Conservation (phyloP, 1,140 invertebrate genomes). For the Neelides sp. region DNA sequence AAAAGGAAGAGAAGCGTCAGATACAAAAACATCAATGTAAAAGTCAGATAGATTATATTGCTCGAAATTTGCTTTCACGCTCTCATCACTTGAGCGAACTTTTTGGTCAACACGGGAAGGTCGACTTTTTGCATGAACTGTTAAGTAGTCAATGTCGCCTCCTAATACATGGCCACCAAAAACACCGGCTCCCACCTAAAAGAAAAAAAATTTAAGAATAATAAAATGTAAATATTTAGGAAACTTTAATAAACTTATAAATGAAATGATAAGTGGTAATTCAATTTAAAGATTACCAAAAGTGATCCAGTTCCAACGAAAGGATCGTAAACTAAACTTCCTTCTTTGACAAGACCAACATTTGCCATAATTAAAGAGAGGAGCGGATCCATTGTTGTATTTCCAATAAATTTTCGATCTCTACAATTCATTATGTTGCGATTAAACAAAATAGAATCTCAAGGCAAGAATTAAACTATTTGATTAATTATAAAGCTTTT, state of each 20-base stretch:
- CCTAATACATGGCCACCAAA: conserved; percentile 83
- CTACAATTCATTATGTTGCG: too few relatives aligned
- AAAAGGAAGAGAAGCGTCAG: conserved; percentile 70
- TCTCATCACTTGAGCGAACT: conserved; percentile 66
- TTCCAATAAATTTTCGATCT: conserved; percentile 85
- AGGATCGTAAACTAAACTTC: conserved; percentile 75
- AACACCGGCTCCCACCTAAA: conserved; percentile 75
- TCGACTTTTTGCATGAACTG: conserved; percentile 74
- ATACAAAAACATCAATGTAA: conserved; percentile 78
- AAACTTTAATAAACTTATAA: conserved; percentile 6
- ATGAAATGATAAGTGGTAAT: neutral
- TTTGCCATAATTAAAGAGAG: conserved; percentile 88
- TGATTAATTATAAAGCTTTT: too few relatives aligned
- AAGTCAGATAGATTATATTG: conserved; percentile 64
- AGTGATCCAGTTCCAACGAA: conserved; percentile 73
- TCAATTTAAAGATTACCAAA: conserved; percentile 14
- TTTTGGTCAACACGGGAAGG: conserved; percentile 50
- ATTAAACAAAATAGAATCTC: too few relatives aligned
- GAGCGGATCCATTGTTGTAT: conserved; percentile 93
- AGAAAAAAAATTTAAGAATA: conserved; percentile 52
- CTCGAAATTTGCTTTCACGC: conserved; percentile 64
- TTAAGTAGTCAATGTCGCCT: conserved; percentile 84
- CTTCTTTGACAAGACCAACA: conserved; percentile 59
- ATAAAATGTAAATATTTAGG: conserved; percentile 9
- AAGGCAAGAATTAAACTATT: too few relatives aligned